Conservation (phyloP, 1,140 invertebrate genomes). For the Procambarus clarkii region DNA sequence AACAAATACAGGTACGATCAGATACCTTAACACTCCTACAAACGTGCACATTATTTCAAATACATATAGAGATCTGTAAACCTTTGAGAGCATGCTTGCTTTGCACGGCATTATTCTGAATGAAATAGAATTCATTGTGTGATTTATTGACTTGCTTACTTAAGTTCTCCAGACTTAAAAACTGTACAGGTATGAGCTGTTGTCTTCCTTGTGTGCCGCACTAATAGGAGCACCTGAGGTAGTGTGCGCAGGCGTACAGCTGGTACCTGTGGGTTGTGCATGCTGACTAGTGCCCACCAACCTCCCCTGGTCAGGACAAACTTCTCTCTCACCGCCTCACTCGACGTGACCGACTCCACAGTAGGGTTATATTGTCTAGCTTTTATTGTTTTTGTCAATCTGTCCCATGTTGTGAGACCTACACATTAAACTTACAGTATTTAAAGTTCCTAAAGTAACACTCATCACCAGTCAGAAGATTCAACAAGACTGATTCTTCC, state of each 20-base stretch:
- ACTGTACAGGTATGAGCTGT: slow-evolving; percentile 36
- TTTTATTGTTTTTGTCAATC: slow-evolving; percentile 11
- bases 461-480: neutral
- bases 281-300: slow-evolving; percentile 18
- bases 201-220: slow-evolving; percentile 10
- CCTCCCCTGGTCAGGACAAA: slow-evolving; percentile 28
- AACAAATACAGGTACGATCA: too few species aligned
- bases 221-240: neutral
- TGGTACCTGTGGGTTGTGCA: slow-evolving; percentile 27
- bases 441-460: neutral
- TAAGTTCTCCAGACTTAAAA: slow-evolving; percentile 27
- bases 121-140: slow-evolving; percentile 35
- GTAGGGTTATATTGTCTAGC: slow-evolving; percentile 39
- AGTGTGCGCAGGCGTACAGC: slow-evolving; percentile 24
- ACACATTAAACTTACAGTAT: neutral
- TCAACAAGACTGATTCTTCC: neutral
- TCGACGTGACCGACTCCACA: slow-evolving; percentile 12
- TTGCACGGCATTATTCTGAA: slow-evolving; percentile 44
- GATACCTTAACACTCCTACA: too few species aligned
- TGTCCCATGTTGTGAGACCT: neutral
- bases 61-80: neutral
- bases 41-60: neutral
- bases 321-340: neutral
- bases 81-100: slow-evolving; percentile 30
- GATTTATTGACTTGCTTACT: slow-evolving; percentile 37